Base-by-base conservation (phyloP, 2,113 vertebrate genomes). In the Orcinus orca region DNA sequence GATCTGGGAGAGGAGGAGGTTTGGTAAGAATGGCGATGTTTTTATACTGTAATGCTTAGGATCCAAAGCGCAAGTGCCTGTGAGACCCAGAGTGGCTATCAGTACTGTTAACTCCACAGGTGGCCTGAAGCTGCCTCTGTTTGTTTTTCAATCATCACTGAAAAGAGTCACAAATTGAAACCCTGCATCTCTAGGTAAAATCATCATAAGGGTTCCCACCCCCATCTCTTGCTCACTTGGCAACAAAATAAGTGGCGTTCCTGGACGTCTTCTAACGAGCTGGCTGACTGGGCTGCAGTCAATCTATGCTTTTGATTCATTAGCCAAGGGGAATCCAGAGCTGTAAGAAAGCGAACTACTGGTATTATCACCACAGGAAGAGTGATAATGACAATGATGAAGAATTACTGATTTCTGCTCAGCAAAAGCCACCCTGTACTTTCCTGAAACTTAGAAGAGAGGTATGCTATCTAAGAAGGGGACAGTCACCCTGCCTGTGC, bases 261-360 rank as follows among this genome's bases (percentile, higher is more conserved):
- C 23, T 44, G 53, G 73, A 84, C 55, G 3, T 73, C 81, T 62
- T 70, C 62, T 13, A 84, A 95, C 29, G 79, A 41, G 80, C 63
- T 76, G 88, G 73, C 44, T 50, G 70, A 68, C 0, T 7, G 33
- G 58, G 58, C 70, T 50, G 11, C 62, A 10, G 13, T 67, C 65
- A 47, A n/a, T 47, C 73, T 74, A 8, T n/a, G 68, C 38, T 90
- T 96, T 53, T 21, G 33, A 73, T 92, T 90, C 84, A 97, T 88
- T 65, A 92, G 94, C 63, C 18, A 53, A 81, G 41, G 12, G 71
- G 50, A 95, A 86, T 55, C 33, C 15, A n/a, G 67, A 55, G 18
- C 31, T 53, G 0, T 38, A 70, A 86, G 80, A 80, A 96, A 90
- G 88, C 36, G n/a, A 87, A 70, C 60, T 36, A 18, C 38, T 77